phyloP scores from a whole-genome alignment of 2,113 vertebrate species.

The Oryzias curvinotus region DNA sequence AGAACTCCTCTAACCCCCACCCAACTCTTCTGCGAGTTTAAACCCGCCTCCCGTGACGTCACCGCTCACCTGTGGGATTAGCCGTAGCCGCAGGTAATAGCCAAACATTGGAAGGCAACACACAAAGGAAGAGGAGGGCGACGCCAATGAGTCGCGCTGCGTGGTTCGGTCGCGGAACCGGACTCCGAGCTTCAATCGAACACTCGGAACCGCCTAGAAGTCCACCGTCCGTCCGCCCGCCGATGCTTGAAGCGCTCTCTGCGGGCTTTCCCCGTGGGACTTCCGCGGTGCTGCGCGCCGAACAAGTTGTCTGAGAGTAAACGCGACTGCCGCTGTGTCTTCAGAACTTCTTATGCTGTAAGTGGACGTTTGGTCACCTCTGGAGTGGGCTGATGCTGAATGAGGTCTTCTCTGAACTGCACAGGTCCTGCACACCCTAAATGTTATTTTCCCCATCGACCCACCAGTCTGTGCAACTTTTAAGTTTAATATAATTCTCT shows the following conservation, averaged over 20 bases:
- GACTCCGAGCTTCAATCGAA: background rate
- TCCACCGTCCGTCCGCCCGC: conserved; percentile 2
- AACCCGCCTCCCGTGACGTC: conserved; percentile 69
- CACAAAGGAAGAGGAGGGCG: conserved; percentile 14
- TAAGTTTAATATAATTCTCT: too few species aligned
- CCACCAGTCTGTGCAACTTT: too few species aligned
- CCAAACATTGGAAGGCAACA: conserved; percentile 51
- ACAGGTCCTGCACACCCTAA: background rate
- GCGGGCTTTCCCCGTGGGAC: conserved; percentile 40
- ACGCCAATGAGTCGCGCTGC: conserved; percentile 5
- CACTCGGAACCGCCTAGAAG: conserved; percentile 23
- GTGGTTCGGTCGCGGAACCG: background rate
- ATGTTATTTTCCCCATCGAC: background rate
- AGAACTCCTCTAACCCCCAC: too few species aligned
- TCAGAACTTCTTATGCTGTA: conserved; percentile 77
- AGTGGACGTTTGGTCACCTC: conserved; percentile 39
- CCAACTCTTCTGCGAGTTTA: background rate
- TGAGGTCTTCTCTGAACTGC: conserved; percentile 3
- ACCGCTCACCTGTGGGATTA: conserved; percentile 71
- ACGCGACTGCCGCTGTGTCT: conserved; percentile 26
- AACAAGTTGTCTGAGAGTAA: conserved; percentile 32
- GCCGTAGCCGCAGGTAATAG: conserved; percentile 78
- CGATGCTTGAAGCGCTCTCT: conserved; percentile 20
- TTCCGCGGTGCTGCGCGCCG: conserved; percentile 67
- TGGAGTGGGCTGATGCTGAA: background rate